These are phyloP conservation scores for Gavia stellata DNA, from an alignment of 2,113 vertebrate species.

Conservation along the genomic window DNA sequence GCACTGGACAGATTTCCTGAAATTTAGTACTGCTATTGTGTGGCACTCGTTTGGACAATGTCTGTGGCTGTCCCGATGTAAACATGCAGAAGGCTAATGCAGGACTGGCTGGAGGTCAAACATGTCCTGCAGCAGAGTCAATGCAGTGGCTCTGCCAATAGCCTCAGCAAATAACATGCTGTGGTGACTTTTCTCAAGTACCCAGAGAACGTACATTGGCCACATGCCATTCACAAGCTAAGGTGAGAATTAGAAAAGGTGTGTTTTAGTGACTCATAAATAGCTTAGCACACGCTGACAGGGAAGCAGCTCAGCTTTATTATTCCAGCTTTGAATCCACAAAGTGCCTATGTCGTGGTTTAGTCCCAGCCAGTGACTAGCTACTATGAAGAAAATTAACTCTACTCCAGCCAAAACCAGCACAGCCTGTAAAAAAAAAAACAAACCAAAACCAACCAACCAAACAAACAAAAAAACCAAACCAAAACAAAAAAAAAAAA, in stretches of 20 bases:
- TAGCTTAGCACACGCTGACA: background rate
- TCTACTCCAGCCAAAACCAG: too few relatives aligned
- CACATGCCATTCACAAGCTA: background rate
- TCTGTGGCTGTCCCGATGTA: background rate
- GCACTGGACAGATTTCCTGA: background rate
- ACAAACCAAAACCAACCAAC: too few relatives aligned
- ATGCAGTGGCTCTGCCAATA: background rate
- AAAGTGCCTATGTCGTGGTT: too few relatives aligned
- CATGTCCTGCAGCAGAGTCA: background rate
- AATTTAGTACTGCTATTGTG: background rate
- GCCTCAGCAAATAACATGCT: background rate
- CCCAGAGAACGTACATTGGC: background rate
- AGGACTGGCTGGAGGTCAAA: background rate
- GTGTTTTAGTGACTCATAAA: slow-evolving; percentile 28
- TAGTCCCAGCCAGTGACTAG: too few relatives aligned
- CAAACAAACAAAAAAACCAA: too few relatives aligned
- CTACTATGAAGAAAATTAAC: too few relatives aligned
- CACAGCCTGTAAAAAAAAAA: background rate
- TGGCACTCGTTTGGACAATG: background rate
- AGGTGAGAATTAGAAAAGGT: slow-evolving; percentile 26
- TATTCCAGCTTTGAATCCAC: background rate
- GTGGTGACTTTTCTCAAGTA: background rate
- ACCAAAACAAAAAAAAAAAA: background rate
- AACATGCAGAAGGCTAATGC: background rate
- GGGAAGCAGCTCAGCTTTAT: background rate